These are phyloP conservation scores for Amorpha juglandis DNA, from an alignment of 2,888 invertebrate species.

Conservation along the genomic window DNA sequence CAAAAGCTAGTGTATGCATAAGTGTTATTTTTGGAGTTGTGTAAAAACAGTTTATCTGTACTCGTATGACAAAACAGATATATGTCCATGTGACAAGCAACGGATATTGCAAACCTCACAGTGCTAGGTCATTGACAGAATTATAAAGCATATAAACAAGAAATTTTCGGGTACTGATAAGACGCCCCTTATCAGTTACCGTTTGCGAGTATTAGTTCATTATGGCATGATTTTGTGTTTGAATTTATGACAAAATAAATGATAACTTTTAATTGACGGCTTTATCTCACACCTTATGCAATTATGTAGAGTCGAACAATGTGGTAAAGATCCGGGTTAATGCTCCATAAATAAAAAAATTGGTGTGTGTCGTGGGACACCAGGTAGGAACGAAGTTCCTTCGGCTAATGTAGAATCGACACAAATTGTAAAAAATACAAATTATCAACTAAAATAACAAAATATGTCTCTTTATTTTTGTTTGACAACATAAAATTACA, in stretches of 20 bases:
- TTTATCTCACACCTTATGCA: neutral
- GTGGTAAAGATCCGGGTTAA: neutral
- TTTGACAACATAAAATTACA: too few relatives aligned
- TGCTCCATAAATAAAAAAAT: too few relatives aligned
- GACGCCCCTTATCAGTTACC: neutral
- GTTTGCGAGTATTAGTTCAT: neutral
- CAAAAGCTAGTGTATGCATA: too few relatives aligned
- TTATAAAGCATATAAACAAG: neutral
- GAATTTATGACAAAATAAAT: neutral
- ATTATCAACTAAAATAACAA: too few relatives aligned
- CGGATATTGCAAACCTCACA: neutral
- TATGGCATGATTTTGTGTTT: neutral
- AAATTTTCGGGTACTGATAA: slow-evolving; percentile 1
- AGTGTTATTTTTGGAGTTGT: neutral
- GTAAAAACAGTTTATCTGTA: too few relatives aligned
- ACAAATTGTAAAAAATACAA: too few relatives aligned
- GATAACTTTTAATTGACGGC: neutral
- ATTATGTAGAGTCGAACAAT: neutral
- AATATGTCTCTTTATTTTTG: too few relatives aligned
- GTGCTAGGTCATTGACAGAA: slow-evolving; percentile 16
- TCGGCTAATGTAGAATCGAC: too few relatives aligned
- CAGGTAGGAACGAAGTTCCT: too few relatives aligned
- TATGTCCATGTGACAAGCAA: neutral
- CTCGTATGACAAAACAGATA: neutral
- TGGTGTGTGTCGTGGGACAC: too few relatives aligned